These are phyloP conservation scores for Archivesica marissinica DNA, from an alignment of 1,140 invertebrate genomes.

Conservation along the genomic window DNA sequence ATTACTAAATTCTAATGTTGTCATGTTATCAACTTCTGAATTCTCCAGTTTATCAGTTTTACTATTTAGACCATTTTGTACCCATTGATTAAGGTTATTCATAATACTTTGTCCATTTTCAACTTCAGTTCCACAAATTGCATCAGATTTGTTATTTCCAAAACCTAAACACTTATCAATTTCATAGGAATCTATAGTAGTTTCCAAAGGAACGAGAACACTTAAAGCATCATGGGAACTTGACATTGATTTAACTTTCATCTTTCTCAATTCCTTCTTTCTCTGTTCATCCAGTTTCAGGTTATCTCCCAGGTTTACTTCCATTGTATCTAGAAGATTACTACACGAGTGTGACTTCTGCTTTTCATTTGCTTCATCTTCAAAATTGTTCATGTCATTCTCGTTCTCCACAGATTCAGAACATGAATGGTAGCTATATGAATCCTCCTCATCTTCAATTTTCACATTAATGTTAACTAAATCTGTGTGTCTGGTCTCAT, in stretches of 20 bases:
- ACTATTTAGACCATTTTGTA: conserved; percentile 3
- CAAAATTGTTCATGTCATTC: not conserved
- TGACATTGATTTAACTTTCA: conserved; percentile 61
- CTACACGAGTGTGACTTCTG: conserved; percentile 32
- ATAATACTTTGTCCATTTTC: conserved; percentile 1
- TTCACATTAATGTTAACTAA: not conserved
- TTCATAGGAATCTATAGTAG: conserved; percentile 23
- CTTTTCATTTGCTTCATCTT: not conserved
- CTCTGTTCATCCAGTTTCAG: conserved; percentile 12
- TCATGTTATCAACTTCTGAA: not conserved
- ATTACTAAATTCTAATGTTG: not conserved
- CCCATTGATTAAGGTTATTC: not conserved
- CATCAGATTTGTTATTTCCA: not conserved
- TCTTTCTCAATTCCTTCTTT: conserved; percentile 47
- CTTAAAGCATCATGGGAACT: conserved; percentile 57
- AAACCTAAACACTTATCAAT: not conserved
- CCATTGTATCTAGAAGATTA: conserved; percentile 6
- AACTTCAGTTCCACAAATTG: not conserved
- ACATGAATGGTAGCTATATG: conserved; percentile 13
- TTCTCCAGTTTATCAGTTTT: not conserved
- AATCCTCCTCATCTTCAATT: conserved; percentile 1
- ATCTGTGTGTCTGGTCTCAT: not conserved
- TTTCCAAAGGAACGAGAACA: conserved; percentile 36
- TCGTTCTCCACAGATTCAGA: not conserved
- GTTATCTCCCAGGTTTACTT: not conserved